phyloP scores from a whole-genome alignment of 2,113 vertebrate species.

The Percina caprodes region DNA sequence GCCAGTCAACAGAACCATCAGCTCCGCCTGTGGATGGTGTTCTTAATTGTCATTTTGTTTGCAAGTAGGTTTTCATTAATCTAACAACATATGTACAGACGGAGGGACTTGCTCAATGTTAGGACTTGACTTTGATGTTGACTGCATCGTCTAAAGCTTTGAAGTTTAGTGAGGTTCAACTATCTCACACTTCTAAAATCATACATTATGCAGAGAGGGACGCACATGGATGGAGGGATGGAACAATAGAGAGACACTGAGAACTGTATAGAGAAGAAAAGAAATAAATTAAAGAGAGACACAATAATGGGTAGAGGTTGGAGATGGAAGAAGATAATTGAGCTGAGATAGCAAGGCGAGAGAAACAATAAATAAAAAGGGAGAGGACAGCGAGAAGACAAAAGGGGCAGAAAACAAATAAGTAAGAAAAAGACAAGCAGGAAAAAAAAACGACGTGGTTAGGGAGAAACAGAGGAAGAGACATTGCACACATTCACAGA shows the following conservation, averaged over 20 bases:
- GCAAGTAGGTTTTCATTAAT: background rate
- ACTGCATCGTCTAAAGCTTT: conserved; percentile 52
- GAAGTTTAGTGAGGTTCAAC: conserved; percentile 52
- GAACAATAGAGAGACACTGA: conserved; percentile 15
- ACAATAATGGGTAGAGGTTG: conserved; percentile 20
- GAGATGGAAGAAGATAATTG: conserved; percentile 6
- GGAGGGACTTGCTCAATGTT: conserved; percentile 44
- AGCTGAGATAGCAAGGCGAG: conserved; percentile 4
- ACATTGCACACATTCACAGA: conserved; percentile 6
- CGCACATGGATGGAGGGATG: conserved; percentile 2
- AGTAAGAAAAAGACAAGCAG: conserved; percentile 24
- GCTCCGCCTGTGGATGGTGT: background rate
- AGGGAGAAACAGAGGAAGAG: conserved; percentile 6
- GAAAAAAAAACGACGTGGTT: conserved; percentile 2
- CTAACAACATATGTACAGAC: conserved; percentile 20
- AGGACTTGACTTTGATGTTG: conserved; percentile 57
- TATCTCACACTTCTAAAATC: conserved; percentile 54
- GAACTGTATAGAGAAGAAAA: conserved; percentile 9
- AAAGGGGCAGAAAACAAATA: conserved; percentile 36
- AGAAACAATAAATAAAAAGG: conserved; percentile 27
- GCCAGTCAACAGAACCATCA: conserved; percentile 23
- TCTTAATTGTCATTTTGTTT: conserved; percentile 10
- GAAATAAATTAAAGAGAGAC: conserved; percentile 10
- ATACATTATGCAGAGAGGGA: conserved; percentile 27
- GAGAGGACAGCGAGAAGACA: conserved; percentile 5